phyloP scores from a whole-genome alignment of 2,888 invertebrate genomes.

The Stenoptilia bipunctidactyla region DNA sequence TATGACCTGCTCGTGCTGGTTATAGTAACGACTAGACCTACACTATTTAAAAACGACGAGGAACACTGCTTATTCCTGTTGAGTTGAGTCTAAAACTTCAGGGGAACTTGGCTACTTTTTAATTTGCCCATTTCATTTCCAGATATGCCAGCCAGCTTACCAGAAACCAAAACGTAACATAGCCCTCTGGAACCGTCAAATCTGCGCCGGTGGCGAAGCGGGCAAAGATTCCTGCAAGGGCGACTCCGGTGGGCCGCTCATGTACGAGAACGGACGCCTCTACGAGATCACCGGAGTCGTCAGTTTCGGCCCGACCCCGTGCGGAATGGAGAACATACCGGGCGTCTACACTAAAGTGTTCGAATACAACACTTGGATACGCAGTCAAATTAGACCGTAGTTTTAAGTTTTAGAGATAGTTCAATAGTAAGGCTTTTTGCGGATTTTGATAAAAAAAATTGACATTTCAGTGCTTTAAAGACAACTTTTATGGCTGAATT shows the following conservation, averaged over 20 bases:
- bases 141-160: constrained; percentile 29
- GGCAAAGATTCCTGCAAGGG: constrained; percentile 74
- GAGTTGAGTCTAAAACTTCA: too few relatives aligned
- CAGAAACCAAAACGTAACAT: constrained; percentile 17
- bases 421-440: too few relatives aligned
- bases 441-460: too few relatives aligned
- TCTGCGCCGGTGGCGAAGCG: constrained; percentile 73
- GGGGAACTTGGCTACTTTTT: neutral
- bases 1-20: too few relatives aligned
- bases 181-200: constrained; percentile 27
- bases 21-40: too few relatives aligned
- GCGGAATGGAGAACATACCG: constrained; percentile 71
- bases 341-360: constrained; percentile 75
- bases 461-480: too few relatives aligned
- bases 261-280: constrained; percentile 34
- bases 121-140: constrained; percentile 9
- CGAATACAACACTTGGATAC: constrained; percentile 72
- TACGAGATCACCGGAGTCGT: constrained; percentile 64
- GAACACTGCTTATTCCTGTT: too few relatives aligned
- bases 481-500: too few relatives aligned
- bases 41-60: too few relatives aligned
- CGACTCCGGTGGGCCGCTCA: constrained; percentile 76
- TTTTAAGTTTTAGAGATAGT: too few relatives aligned
- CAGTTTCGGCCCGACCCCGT: constrained; percentile 74
- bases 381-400: constrained; percentile 33